Evolutionary conservation across 2,888 invertebrate genomes (phyloP).

Genomic region (Rhagophthalmus giganteus): DNA sequence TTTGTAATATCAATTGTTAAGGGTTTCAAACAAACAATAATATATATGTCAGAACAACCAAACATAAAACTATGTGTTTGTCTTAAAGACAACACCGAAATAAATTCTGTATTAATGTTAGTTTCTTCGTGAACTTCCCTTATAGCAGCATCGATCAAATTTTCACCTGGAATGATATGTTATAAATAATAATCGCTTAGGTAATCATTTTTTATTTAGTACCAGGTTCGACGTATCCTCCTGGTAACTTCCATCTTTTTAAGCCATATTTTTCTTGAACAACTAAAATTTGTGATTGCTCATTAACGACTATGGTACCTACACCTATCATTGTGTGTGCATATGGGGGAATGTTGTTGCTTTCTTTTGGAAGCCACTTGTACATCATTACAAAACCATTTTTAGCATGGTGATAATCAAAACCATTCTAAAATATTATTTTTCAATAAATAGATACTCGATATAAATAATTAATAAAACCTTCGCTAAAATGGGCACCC

Average conservation of each 20-base stretch:
- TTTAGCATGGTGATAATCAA: constrained; percentile 86
- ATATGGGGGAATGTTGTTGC: constrained; percentile 70
- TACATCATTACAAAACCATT: constrained; percentile 78
- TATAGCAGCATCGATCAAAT: constrained; percentile 76
- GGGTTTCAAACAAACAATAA: constrained; percentile 74
- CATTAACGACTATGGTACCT: constrained; percentile 83
- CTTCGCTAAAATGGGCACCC: constrained; percentile 75
- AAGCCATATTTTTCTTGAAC: constrained; percentile 72
- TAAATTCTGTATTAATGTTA: constrained; percentile 74
- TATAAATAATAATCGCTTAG: not conserved
- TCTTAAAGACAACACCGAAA: constrained; percentile 74
- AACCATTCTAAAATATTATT: constrained; percentile 65
- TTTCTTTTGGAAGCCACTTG: constrained; percentile 73
- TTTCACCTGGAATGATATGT: constrained; percentile 67
- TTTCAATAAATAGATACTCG: constrained; percentile 2
- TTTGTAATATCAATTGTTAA: constrained; percentile 64
- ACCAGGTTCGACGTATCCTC: constrained; percentile 89
- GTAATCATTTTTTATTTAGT: constrained; percentile 18
- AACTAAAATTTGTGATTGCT: constrained; percentile 74
- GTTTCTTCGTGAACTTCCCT: constrained; percentile 93
- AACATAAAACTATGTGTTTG: constrained; percentile 78
- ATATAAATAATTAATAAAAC: constrained; percentile 53
- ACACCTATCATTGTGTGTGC: constrained; percentile 83
- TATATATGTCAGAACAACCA: constrained; percentile 85
- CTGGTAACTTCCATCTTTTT: constrained; percentile 86